Evolutionary conservation across 2,113 vertebrate genomes (phyloP).

Genomic region (Menidia beryllina): DNA sequence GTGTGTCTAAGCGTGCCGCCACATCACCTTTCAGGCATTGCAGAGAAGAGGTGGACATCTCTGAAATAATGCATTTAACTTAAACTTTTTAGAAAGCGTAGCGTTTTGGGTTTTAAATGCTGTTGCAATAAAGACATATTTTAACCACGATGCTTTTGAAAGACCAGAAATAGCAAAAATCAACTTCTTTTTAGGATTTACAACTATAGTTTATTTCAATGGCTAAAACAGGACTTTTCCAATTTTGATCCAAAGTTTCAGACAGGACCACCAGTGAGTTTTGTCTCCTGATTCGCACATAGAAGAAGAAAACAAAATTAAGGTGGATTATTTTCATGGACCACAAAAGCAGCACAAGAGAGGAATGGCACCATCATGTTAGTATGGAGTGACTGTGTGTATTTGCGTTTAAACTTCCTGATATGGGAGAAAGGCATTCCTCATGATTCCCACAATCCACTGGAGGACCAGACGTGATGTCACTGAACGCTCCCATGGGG

Average conservation of each 20-base stretch:
- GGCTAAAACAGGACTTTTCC: neutral
- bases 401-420: constrained; percentile 42
- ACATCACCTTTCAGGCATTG: neutral
- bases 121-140: too few species aligned
- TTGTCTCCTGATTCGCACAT: neutral
- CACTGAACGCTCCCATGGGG: constrained; percentile 52
- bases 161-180: too few species aligned
- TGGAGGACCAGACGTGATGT: constrained; percentile 69
- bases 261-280: neutral
- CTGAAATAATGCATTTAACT: neutral
- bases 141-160: too few species aligned
- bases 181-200: too few species aligned
- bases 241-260: neutral
- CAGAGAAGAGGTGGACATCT: neutral
- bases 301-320: neutral
- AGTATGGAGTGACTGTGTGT: neutral
- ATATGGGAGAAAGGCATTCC: constrained; percentile 65
- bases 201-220: neutral
- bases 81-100: neutral
- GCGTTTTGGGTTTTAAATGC: too few species aligned
- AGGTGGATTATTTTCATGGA: neutral
- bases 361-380: constrained; percentile 7
- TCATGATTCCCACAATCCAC: constrained; percentile 68
- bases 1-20: neutral
- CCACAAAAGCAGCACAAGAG: constrained; percentile 1